Percentiles rank a stretch among this genome's conserved stretches.
Conservation (phyloP, 1,140 invertebrate genomes). For the Drosophila lacertosa region DNA sequence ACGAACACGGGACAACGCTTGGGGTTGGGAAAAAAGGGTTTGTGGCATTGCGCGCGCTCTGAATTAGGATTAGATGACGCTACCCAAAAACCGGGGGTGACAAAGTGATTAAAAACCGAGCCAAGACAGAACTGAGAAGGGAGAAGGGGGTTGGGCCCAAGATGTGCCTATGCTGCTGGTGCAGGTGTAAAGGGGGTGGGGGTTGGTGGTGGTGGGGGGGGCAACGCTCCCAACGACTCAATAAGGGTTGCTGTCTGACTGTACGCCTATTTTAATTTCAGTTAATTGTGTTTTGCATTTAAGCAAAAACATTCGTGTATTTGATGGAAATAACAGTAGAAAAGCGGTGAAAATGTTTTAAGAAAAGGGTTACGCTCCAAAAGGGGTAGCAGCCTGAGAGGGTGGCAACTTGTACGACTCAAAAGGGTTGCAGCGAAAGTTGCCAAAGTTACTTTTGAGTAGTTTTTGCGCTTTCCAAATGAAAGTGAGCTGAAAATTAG, state of each 20-base stretch:
- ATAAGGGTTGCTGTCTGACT: slow-evolving; percentile 65
- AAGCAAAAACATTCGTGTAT: slow-evolving; percentile 72
- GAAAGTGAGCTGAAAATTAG: slow-evolving; percentile 26
- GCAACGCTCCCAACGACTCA: slow-evolving; percentile 30
- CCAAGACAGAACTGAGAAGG: slow-evolving; percentile 41
- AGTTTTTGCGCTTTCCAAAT: slow-evolving; percentile 46
- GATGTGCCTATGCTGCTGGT: slow-evolving; percentile 45
- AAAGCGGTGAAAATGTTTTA: slow-evolving; percentile 67
- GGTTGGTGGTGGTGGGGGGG: slow-evolving; percentile 3
- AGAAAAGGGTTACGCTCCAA: slow-evolving; percentile 14
- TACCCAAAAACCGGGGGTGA: slow-evolving; percentile 59
- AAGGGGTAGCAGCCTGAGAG: slow-evolving; percentile 18
- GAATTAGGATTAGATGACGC: slow-evolving; percentile 48
- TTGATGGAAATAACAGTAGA: slow-evolving; percentile 74
- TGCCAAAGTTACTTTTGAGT: slow-evolving; percentile 39
- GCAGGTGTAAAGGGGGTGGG: slow-evolving; percentile 50
- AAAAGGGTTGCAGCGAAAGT: slow-evolving; percentile 39
- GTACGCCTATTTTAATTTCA: slow-evolving; percentile 77
- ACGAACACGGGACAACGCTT: slow-evolving; percentile 4
- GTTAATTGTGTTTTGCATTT: slow-evolving; percentile 77
- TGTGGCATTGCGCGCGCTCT: slow-evolving; percentile 41
- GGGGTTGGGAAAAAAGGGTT: slow-evolving; percentile 47
- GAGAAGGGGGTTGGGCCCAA: slow-evolving; percentile 41
- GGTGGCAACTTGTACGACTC: slow-evolving; percentile 27
- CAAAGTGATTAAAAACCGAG: slow-evolving; percentile 79